Evolutionary conservation across 1,140 invertebrate species (phyloP).

Genomic region (Procambarus clarkii): DNA sequence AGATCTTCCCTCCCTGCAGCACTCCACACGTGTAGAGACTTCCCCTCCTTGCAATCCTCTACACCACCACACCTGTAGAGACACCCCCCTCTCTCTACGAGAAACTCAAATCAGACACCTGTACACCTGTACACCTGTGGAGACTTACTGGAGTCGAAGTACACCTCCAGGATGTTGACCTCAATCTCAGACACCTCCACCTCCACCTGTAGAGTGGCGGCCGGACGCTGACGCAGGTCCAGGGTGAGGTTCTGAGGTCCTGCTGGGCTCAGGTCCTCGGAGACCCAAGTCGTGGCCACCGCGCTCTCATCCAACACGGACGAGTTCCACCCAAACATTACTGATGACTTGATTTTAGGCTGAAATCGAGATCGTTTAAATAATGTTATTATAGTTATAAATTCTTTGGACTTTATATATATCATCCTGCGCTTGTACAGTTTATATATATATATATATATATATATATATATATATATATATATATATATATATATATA

Average conservation of each 20-base stretch:
- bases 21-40: no score
- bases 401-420: no score
- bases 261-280: conserved; percentile 4
- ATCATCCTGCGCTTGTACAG: no score
- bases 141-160: conserved; percentile 46
- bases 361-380: not conserved
- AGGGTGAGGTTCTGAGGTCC: conserved; percentile 50
- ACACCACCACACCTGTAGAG: no score
- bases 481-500: no score
- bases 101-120: no score
- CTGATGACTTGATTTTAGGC: conserved; percentile 38
- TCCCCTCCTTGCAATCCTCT: no score
- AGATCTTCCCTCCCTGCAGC: no score
- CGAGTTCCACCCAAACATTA: conserved; percentile 50
- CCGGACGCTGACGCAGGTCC: conserved; percentile 34
- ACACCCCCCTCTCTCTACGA: no score
- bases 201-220: conserved; percentile 23
- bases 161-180: conserved; percentile 43
- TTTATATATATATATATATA: not conserved
- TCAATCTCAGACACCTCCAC: conserved; percentile 12
- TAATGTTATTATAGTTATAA: no score
- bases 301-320: conserved; percentile 27
- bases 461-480: not conserved
- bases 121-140: not conserved
- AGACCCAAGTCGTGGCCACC: conserved; percentile 19